These are phyloP conservation scores for Autographa pulchrina DNA, from an alignment of 2,888 invertebrate genomes.

Conservation along the genomic window DNA sequence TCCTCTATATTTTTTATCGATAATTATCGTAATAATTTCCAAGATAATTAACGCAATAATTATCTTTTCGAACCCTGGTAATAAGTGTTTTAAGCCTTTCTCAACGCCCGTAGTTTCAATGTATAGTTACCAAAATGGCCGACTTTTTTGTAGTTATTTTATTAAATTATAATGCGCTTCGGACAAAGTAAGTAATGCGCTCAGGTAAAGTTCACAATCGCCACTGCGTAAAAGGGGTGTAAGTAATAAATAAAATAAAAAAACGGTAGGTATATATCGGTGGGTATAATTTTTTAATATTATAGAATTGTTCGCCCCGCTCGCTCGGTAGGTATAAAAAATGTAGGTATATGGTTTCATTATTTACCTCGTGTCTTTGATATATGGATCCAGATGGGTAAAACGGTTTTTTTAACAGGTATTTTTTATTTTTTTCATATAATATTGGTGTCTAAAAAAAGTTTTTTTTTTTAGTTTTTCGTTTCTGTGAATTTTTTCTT, in stretches of 20 bases:
- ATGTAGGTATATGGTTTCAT: constrained; percentile 54
- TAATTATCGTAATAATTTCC: not conserved
- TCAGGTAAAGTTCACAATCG: constrained; percentile 73
- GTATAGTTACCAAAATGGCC: constrained; percentile 30
- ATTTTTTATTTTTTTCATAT: constrained; percentile 46
- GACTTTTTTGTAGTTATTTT: constrained; percentile 33
- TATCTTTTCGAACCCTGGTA: not conserved
- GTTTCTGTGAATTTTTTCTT: constrained; percentile 11
- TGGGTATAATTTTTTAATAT: constrained; percentile 67
- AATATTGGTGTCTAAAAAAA: constrained; percentile 35
- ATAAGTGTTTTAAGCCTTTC: not conserved
- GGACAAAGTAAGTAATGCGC: constrained; percentile 78
- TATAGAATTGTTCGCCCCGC: constrained; percentile 48
- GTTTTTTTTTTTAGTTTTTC: not conserved
- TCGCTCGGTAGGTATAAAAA: constrained; percentile 62
- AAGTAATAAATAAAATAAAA: constrained; percentile 54
- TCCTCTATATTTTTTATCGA: not conserved
- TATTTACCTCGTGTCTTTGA: constrained; percentile 39
- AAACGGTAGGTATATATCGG: constrained; percentile 78
- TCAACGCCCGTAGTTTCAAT: constrained; percentile 33
- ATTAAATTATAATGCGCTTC: constrained; percentile 59
- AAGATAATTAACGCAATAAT: not conserved
- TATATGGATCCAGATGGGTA: constrained; percentile 33
- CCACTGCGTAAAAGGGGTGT: constrained; percentile 54
- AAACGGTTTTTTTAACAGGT: constrained; percentile 48